Conservation (phyloP, 2,797 vertebrate species). For the Pseudochirops cupreus region DNA sequence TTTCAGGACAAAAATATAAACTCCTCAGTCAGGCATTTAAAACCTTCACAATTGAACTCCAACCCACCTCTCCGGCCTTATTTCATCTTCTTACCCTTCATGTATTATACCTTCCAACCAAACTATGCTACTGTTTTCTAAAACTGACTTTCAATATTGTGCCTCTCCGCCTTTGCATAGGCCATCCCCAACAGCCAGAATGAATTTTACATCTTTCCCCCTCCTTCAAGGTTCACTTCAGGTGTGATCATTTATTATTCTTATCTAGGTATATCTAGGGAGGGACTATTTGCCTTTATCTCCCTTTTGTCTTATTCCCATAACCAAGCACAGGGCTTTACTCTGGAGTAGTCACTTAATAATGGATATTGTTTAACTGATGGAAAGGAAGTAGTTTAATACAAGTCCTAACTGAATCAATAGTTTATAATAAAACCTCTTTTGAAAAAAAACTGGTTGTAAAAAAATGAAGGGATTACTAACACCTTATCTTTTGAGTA, state of each 20-base stretch:
- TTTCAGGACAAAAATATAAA: background rate
- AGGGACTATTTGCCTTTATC: background rate
- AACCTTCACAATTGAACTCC: background rate
- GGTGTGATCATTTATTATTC: background rate
- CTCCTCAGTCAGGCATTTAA: background rate
- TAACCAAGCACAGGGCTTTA: background rate
- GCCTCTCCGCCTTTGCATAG: background rate
- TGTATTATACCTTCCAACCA: background rate
- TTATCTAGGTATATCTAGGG: background rate
- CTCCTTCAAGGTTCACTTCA: background rate
- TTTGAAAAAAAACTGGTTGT: conserved; percentile 36
- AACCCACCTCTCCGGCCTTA: background rate
- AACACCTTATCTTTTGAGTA: background rate
- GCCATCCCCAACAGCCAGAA: background rate
- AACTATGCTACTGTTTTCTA: background rate
- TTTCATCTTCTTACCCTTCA: background rate
- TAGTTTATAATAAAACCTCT: background rate
- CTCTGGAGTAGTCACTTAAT: background rate
- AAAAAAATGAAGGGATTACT: conserved; percentile 8
- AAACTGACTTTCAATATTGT: background rate
- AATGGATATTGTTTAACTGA: background rate
- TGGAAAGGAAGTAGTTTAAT: background rate
- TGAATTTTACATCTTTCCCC: background rate
- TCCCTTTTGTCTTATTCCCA: background rate
- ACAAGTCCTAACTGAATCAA: background rate